Percentiles rank a stretch among this genome's conserved stretches.
phyloP scores from a whole-genome alignment of 1,140 invertebrate species.

The Drosophila bocki region DNA sequence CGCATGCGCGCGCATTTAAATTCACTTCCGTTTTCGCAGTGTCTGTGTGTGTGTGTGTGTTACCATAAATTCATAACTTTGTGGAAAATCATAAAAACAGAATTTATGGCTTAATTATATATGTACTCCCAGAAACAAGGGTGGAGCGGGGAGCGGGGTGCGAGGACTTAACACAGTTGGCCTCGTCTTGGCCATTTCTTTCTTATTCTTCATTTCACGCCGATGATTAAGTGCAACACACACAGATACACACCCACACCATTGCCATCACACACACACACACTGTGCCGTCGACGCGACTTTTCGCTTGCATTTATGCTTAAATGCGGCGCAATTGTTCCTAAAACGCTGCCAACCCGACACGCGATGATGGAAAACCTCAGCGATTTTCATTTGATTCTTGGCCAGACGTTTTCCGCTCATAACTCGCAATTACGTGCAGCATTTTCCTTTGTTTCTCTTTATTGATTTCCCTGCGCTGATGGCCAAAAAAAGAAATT shows the following conservation, averaged over 20 bases:
- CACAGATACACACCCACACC: conserved; percentile 15
- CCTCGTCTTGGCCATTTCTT: conserved; percentile 63
- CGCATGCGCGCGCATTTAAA: conserved; percentile 83
- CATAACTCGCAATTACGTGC: conserved; percentile 52
- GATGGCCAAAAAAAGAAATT: conserved; percentile 34
- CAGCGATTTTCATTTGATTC: conserved; percentile 68
- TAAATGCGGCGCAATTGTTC: conserved; percentile 77
- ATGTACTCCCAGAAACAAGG: conserved; percentile 29
- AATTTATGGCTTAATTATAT: conserved; percentile 84
- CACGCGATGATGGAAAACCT: conserved; percentile 77
- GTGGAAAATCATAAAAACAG: conserved; percentile 83
- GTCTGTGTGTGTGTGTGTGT: conserved; percentile 32
- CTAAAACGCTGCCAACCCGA: conserved; percentile 64
- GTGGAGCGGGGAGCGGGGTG: conserved; percentile 1
- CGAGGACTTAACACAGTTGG: conserved; percentile 27
- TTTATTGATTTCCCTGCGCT: conserved; percentile 38
- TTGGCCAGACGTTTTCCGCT: conserved; percentile 17
- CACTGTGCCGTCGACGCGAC: conserved; percentile 13
- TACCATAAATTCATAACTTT: conserved; percentile 82
- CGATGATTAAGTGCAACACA: conserved; percentile 73
- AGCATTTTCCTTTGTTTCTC: conserved; percentile 49
- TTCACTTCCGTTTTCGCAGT: conserved; percentile 69
- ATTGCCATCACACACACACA: background rate
- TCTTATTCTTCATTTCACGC: conserved; percentile 71
- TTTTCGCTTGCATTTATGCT: conserved; percentile 77